Percentiles rank a stretch among this genome's conserved stretches.
These are phyloP conservation scores for Motacilla tschutschensis DNA, from an alignment of 2,113 vertebrate species.

Conservation along the genomic window DNA sequence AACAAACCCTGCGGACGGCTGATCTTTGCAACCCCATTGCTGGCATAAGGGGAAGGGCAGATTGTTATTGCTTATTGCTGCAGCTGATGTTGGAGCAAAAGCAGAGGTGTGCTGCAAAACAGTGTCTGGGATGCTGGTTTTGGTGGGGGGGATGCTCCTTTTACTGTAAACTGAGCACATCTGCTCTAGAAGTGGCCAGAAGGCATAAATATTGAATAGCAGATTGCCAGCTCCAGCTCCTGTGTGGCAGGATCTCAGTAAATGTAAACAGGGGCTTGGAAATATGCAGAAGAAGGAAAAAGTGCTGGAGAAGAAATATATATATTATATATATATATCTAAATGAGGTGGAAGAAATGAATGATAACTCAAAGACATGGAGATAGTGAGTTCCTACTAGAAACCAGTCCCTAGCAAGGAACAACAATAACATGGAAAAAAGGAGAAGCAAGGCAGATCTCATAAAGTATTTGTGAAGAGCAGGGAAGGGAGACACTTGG, in stretches of 20 bases:
- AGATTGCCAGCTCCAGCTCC: background rate
- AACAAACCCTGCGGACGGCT: accelerated
- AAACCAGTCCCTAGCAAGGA: background rate
- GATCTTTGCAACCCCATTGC: background rate
- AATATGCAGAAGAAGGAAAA: background rate
- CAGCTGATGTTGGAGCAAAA: background rate
- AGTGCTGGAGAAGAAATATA: background rate
- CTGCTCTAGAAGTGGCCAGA: background rate
- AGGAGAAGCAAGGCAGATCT: background rate
- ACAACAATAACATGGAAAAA: background rate
- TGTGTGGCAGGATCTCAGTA: background rate
- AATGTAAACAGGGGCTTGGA: background rate
- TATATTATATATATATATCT: background rate
- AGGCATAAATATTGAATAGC: conserved; percentile 29
- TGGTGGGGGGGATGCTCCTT: background rate
- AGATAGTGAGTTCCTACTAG: background rate
- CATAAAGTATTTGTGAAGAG: background rate
- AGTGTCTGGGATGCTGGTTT: background rate
- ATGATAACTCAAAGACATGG: background rate
- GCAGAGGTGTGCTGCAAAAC: background rate
- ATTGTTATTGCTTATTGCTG: background rate
- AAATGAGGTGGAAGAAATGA: background rate
- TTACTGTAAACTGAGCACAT: background rate
- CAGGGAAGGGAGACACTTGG: background rate
- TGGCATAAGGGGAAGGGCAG: background rate